phyloP scores from a whole-genome alignment of 2,113 vertebrate genomes.

The Aleadryas rufinucha region DNA sequence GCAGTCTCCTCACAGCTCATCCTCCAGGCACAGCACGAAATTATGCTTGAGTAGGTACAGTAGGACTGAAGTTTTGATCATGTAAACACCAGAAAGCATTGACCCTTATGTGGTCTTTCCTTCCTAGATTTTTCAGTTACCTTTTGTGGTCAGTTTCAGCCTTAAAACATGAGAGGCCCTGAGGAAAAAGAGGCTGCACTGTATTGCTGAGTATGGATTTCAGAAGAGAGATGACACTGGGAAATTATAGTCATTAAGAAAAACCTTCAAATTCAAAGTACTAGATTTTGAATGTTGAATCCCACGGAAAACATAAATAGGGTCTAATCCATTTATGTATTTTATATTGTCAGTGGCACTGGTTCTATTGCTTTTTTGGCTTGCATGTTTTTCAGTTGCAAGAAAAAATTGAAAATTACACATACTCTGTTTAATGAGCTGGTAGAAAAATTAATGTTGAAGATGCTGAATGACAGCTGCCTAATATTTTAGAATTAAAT shows the following conservation, averaged over 20 bases:
- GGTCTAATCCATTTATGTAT: background rate
- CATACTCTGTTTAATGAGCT: constrained; percentile 1
- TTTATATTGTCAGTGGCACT: background rate
- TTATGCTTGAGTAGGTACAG: background rate
- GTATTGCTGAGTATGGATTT: background rate
- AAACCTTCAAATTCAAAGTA: background rate
- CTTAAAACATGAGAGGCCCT: background rate
- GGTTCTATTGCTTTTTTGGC: background rate
- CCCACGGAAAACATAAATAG: background rate
- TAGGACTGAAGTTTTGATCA: background rate
- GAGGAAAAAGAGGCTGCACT: rapidly evolving
- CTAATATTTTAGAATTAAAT: constrained; percentile 39
- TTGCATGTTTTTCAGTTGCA: background rate
- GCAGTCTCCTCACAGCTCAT: background rate
- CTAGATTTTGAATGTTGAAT: background rate
- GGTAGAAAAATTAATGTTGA: constrained; percentile 51
- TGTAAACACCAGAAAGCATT: background rate
- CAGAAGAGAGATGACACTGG: background rate
- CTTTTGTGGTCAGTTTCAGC: background rate
- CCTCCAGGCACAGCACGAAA: background rate
- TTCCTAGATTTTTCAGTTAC: background rate
- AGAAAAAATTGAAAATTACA: background rate
- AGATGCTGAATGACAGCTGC: constrained; percentile 25
- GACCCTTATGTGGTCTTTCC: background rate
- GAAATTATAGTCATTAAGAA: background rate